These are phyloP conservation scores for Gandaritis pyraliata DNA, from an alignment of 2,888 invertebrate species.

Conservation along the genomic window DNA sequence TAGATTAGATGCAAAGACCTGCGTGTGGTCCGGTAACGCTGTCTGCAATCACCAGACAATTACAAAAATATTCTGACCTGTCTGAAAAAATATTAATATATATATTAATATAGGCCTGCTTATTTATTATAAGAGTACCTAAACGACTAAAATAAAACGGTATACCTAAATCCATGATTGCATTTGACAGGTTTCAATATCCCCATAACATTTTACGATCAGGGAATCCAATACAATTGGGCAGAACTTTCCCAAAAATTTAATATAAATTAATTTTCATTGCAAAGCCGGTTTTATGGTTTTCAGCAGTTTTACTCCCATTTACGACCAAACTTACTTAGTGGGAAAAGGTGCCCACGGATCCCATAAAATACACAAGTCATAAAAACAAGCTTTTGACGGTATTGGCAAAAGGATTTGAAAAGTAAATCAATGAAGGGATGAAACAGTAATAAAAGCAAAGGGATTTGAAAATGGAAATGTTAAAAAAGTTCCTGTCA, in stretches of 20 bases:
- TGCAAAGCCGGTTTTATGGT: slow-evolving; percentile 22
- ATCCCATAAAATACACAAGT: slow-evolving; percentile 19
- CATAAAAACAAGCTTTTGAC: not conserved
- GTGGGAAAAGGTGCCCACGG: slow-evolving; percentile 8
- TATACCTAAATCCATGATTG: not conserved
- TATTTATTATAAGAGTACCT: too few species aligned
- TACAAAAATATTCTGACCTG: too few species aligned
- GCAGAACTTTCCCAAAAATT: slow-evolving; percentile 17
- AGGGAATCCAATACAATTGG: slow-evolving; percentile 17
- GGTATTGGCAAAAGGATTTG: not conserved
- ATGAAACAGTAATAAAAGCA: slow-evolving; percentile 6
- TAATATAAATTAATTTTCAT: slow-evolving; percentile 26
- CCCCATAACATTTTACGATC: slow-evolving; percentile 21
- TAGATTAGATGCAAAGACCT: too few species aligned
- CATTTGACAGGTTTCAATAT: slow-evolving; percentile 11
- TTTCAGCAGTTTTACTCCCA: slow-evolving; percentile 38
- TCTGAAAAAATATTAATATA: too few species aligned
- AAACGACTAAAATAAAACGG: too few species aligned
- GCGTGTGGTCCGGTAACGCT: too few species aligned
- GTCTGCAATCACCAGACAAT: too few species aligned
- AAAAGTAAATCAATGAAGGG: slow-evolving; percentile 6
- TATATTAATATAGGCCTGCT: too few species aligned
- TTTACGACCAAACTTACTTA: slow-evolving; percentile 44
- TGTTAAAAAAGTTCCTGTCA: not conserved
- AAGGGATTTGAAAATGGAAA: not conserved